Evolutionary conservation across 2,888 invertebrate genomes (phyloP).

Genomic region (Plebejus melissa): DNA sequence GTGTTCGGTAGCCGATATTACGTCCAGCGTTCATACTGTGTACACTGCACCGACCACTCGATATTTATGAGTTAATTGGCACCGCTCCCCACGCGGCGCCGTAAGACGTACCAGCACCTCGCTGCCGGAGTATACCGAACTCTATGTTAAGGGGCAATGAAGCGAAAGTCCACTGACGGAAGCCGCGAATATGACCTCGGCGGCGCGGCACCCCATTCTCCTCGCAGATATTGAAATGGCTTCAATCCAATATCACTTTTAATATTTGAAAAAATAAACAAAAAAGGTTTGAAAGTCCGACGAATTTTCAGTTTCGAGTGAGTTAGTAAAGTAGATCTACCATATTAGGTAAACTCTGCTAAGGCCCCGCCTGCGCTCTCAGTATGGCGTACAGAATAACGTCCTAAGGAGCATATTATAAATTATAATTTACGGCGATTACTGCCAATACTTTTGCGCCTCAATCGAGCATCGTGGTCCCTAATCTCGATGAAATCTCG

Average conservation of each 20-base stretch:
- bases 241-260: background rate
- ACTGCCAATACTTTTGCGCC: background rate
- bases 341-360: too few species aligned
- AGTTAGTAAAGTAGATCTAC: too few species aligned
- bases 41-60: background rate
- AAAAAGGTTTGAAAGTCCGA: background rate
- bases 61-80: slow-evolving; percentile 26
- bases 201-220: background rate
- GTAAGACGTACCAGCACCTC: background rate
- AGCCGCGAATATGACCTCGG: background rate
- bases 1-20: background rate
- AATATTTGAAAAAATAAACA: background rate
- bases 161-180: background rate
- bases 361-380: too few species aligned
- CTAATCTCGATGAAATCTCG: background rate
- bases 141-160: background rate
- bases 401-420: background rate
- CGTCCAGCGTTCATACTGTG: background rate
- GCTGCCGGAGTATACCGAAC: background rate
- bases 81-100: background rate
- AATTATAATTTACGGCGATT: background rate
- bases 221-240: background rate
- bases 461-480: background rate
- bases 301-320: background rate
- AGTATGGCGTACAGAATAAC: too few species aligned